A percentile compares a stretch with the other conserved stretches of the same genome.
These are phyloP conservation scores for Rana temporaria DNA, from an alignment of 2,113 vertebrate genomes.

Conservation along the genomic window DNA sequence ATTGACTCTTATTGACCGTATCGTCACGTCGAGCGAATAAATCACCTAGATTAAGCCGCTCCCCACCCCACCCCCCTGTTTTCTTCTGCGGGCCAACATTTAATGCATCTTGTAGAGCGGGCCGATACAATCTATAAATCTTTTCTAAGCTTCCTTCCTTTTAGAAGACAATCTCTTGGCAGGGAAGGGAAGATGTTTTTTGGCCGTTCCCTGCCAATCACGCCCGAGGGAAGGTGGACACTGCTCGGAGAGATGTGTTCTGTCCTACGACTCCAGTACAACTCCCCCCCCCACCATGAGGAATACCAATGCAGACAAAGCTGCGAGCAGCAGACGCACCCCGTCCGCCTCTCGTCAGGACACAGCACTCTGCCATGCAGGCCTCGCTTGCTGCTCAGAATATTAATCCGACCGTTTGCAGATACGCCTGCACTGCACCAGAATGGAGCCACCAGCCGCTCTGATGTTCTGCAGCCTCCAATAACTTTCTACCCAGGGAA, in stretches of 20 bases:
- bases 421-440: background rate
- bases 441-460: background rate
- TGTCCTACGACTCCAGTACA: no score
- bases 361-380: background rate
- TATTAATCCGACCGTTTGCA: background rate
- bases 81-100: background rate
- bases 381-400: background rate
- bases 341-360: no score
- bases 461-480: no score
- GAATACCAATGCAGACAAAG: no score
- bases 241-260: no score
- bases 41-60: background rate
- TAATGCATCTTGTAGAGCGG: background rate
- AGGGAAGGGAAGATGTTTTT: background rate
- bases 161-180: background rate
- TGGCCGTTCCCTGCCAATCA: no score
- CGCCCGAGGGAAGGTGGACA: no score
- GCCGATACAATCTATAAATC: background rate
- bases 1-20: constrained; percentile 2
- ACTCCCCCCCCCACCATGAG: no score
- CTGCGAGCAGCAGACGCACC: no score
- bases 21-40: background rate
- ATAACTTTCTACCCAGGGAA: no score
- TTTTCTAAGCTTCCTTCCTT: background rate
- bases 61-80: background rate